phyloP scores from a whole-genome alignment of 2,888 invertebrate species.

The Odontomyia ornata region DNA sequence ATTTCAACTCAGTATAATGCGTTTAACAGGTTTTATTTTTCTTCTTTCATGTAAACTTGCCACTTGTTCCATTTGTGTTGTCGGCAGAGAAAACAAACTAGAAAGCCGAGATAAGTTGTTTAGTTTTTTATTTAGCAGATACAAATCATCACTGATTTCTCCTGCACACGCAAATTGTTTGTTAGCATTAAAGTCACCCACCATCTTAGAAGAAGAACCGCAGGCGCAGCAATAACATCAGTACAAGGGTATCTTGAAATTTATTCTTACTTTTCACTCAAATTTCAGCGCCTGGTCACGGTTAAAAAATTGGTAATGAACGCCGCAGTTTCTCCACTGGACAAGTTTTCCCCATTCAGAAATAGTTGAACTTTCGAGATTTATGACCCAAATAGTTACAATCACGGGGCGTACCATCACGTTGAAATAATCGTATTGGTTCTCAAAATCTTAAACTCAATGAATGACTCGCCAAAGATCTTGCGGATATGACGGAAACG shows the following conservation, averaged over 20 bases:
- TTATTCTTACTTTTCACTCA: no score
- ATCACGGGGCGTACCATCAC: not conserved
- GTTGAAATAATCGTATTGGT: not conserved
- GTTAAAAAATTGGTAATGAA: conserved; percentile 5
- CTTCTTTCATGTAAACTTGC: no score
- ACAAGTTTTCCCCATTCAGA: not conserved
- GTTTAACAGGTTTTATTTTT: no score
- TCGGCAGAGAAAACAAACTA: conserved; percentile 12
- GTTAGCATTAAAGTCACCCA: conserved; percentile 4
- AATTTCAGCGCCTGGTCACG: not conserved
- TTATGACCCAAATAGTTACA: conserved; percentile 23
- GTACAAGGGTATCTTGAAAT: no score
- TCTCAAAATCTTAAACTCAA: no score
- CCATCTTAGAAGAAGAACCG: no score
- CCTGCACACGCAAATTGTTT: conserved; percentile 2
- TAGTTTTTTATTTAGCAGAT: conserved; percentile 15
- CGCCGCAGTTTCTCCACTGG: not conserved
- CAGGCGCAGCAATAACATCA: no score
- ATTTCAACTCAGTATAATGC: no score
- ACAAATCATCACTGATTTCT: conserved; percentile 19
- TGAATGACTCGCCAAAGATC: not conserved
- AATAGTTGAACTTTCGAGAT: not conserved
- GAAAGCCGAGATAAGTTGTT: conserved; percentile 19
- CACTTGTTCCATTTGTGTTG: no score
- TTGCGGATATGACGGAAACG: not conserved